These are phyloP conservation scores for Pyralis farinalis DNA, from an alignment of 2,888 invertebrate genomes.

Conservation along the genomic window DNA sequence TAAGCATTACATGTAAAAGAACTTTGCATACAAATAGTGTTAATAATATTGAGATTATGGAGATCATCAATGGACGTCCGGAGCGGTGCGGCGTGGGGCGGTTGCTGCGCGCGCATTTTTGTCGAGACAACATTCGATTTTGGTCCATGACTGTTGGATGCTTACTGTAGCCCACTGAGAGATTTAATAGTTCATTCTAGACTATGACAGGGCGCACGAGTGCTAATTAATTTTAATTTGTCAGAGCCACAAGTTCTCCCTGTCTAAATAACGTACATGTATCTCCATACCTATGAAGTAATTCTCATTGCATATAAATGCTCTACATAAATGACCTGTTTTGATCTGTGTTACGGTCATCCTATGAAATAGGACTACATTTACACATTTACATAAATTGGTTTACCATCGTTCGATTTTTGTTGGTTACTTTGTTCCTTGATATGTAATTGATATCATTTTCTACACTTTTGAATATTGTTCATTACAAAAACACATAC, in stretches of 20 bases:
- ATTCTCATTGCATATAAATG: background rate
- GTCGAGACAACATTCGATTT: conserved; percentile 79
- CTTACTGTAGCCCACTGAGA: conserved; percentile 70
- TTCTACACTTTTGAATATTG: no score
- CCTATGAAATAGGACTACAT: background rate
- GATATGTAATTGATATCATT: no score
- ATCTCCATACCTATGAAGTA: background rate
- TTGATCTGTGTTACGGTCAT: background rate
- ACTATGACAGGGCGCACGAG: conserved; percentile 48
- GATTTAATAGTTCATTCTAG: conserved; percentile 77
- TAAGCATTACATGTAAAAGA: conserved; percentile 18
- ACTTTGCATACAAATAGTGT: conserved; percentile 44
- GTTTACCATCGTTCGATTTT: background rate
- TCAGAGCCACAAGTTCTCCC: background rate
- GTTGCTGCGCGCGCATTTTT: conserved; percentile 71
- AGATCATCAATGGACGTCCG: conserved; percentile 76
- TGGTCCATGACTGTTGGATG: conserved; percentile 80
- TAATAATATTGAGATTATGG: conserved; percentile 67
- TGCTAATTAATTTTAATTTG: conserved; percentile 39
- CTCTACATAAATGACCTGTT: background rate
- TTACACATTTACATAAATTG: background rate
- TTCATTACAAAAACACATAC: no score
- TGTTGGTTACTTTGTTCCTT: no score
- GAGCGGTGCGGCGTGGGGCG: conserved; percentile 62
- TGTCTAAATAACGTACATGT: background rate